Evolutionary conservation across 2,113 vertebrate genomes (phyloP).

Genomic region (Nothoprocta pentlandii): DNA sequence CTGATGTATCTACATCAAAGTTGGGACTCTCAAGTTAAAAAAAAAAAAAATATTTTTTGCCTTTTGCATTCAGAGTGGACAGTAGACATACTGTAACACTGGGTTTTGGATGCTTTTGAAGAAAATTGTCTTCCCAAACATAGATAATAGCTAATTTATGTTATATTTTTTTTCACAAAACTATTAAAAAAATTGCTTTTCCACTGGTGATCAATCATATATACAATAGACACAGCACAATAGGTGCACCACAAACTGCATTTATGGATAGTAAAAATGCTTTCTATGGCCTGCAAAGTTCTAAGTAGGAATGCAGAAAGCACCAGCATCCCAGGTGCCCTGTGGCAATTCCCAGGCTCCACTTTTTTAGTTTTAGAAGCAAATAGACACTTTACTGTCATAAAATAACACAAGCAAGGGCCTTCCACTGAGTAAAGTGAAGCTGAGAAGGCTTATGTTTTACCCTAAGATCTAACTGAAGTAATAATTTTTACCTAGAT

Average conservation of each 20-base stretch:
- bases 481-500: neutral
- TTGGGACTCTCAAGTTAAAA: neutral
- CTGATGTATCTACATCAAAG: neutral
- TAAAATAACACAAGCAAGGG: neutral
- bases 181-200: neutral
- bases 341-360: neutral
- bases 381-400: neutral
- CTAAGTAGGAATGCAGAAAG: neutral
- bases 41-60: neutral
- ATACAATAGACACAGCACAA: neutral
- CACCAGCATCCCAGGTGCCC: neutral
- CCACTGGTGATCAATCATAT: neutral
- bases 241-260: neutral
- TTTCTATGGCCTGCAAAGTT: neutral
- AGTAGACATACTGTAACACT: neutral
- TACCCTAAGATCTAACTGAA: neutral
- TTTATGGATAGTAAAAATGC: neutral
- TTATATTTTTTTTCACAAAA: neutral
- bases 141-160: neutral
- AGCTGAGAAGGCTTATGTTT: neutral
- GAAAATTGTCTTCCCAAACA: neutral
- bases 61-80: neutral
- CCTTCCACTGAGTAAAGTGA: neutral
- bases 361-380: neutral
- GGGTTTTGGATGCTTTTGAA: neutral